Percentiles rank a stretch among this genome's conserved stretches.
Evolutionary conservation across 2,113 vertebrate species (phyloP).

Genomic region (Gallinago undulata): DNA sequence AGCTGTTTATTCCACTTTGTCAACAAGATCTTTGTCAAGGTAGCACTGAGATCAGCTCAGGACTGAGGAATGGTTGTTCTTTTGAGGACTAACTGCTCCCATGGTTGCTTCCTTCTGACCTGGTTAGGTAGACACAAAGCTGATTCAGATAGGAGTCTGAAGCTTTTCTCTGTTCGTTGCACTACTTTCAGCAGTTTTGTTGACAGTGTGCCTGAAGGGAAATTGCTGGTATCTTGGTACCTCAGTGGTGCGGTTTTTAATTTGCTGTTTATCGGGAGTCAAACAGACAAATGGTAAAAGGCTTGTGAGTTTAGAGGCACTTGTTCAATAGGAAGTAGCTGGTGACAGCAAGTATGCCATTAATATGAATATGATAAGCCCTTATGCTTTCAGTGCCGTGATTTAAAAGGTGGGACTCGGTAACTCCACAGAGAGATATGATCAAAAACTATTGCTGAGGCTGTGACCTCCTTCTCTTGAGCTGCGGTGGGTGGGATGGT

Average conservation of each 20-base stretch:
- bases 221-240: neutral
- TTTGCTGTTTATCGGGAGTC: neutral
- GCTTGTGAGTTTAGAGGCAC: neutral
- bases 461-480: neutral
- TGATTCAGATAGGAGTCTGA: neutral
- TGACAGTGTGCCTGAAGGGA: neutral
- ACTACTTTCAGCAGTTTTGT: neutral
- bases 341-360: neutral
- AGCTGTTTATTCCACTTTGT: neutral
- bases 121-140: neutral
- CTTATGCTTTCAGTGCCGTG: neutral
- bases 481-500: neutral
- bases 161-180: neutral
- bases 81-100: neutral
- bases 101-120: neutral
- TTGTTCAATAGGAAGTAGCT: neutral
- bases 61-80: neutral
- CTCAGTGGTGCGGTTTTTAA: neutral
- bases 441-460: neutral
- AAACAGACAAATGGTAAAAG: neutral
- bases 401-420: constrained; percentile 25
- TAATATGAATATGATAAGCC: constrained; percentile 29
- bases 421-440: neutral
- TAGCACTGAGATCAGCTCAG: neutral
- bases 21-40: neutral